These are phyloP conservation scores for Trichosurus vulpecula DNA, from an alignment of 2,797 vertebrate species.

Conservation along the genomic window DNA sequence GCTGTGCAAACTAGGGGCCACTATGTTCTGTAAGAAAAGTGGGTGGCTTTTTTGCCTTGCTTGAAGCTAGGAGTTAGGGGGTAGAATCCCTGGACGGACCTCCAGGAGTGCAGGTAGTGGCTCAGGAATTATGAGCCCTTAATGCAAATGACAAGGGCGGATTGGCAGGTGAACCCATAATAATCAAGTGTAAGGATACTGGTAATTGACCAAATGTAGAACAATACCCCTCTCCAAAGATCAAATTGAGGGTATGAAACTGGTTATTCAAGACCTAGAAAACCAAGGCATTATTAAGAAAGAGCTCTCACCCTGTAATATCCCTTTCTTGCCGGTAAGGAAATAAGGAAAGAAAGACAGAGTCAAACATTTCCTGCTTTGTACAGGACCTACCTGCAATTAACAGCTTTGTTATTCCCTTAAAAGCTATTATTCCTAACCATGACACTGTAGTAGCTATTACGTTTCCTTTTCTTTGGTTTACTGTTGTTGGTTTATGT, in stretches of 20 bases:
- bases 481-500: neutral
- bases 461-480: neutral
- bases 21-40: neutral
- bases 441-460: neutral
- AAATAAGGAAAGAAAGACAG: neutral
- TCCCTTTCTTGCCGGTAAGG: neutral
- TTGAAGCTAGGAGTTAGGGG: neutral
- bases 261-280: neutral
- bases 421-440: neutral
- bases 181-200: neutral
- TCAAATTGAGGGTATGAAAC: neutral
- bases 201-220: neutral
- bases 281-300: neutral
- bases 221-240: neutral
- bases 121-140: neutral
- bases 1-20: neutral
- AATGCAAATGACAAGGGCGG: neutral
- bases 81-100: neutral
- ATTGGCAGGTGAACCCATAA: neutral
- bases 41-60: neutral
- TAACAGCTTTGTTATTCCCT: neutral
- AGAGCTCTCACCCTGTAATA: neutral
- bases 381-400: neutral
- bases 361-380: neutral
- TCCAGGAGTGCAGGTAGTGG: neutral